Evolutionary conservation across 2,797 vertebrate species (phyloP), one percentile per base, ranked within the genome.

Genomic region (Silurus aristotelis): DNA sequence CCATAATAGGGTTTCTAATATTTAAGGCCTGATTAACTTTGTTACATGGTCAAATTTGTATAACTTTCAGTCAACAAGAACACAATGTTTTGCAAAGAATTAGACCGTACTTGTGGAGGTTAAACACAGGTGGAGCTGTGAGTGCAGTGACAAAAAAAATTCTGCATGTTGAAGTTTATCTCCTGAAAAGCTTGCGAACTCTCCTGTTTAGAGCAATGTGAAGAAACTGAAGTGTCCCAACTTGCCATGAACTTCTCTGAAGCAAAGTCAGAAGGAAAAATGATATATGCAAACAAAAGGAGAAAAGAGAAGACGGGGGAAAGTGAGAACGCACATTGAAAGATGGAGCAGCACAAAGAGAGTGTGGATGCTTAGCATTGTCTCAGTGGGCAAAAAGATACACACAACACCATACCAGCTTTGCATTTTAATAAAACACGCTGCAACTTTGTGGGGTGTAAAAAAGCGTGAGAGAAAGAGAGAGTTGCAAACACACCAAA

Each of bases 361-460:
- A 5, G 55, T 87, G 87, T 91, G 91, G 89, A 91, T 88, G 86
- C 87, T 86, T 86, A 92, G 91, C 90, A 88, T 92, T 92, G 93
- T 94, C 82, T 91, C 89, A 87, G 87, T 85, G 87, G 90, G 85
- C 82, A 89, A 92, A 93, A 90, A 93, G 48, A 68, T 64, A 89
- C 84, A 76, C 63, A 85, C 31, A 79, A 92, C 90, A 89, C 86
- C 89, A 89, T 86, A 91, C 84, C 87, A 92, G 91, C 92, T 93
- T 85, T 94, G 90, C 92, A 91, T 94, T 93, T 92, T 90, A 93
- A 87, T 87, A 88, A 92, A 93, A 92, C 87, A 89, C 86, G 90
- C 88, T 84, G 89, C 90, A 93, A 94, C 92, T 94, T 95, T 93
- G 88, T 90, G 25, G n/a, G 25, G 60, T 52, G 63, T 0, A 63